These are phyloP conservation scores for Ageneiosus marmoratus DNA, from an alignment of 2,113 vertebrate genomes.

Conservation along the genomic window DNA sequence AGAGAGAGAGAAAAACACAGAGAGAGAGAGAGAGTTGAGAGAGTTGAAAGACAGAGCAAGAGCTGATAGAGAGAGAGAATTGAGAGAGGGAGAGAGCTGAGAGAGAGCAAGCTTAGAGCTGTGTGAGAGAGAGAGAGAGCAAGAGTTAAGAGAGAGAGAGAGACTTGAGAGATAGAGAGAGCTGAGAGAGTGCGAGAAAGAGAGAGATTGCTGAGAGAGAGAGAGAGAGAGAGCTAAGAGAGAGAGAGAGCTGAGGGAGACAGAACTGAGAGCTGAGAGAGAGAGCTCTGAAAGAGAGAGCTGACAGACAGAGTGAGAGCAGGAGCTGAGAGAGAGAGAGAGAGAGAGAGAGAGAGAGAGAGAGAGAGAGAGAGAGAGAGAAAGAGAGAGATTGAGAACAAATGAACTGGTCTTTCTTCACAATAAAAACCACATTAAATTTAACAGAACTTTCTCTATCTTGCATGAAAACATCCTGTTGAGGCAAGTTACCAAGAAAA, in stretches of 20 bases:
- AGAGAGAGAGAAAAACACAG: no score
- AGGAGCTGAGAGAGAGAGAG: no score
- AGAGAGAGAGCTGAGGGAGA: no score
- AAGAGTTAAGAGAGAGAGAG: background rate
- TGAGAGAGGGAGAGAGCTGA: no score
- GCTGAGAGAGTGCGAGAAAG: background rate
- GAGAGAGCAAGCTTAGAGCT: no score
- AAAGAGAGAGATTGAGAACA: background rate
- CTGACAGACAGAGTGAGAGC: no score
- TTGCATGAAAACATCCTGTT: slow-evolving; percentile 51
- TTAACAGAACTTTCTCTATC: background rate
- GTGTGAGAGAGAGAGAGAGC: no score
- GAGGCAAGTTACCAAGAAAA: slow-evolving; percentile 6
- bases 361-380: background rate
- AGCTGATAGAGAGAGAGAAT: background rate
- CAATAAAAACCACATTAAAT: background rate
- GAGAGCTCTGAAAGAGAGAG: background rate
- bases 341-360: background rate
- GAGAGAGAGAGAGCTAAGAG: background rate
- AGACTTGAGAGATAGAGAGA: no score
- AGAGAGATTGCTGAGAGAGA: background rate
- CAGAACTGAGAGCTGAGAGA: background rate
- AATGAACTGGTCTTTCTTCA: background rate
- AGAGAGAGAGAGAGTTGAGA: background rate
- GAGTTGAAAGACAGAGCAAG: background rate